These are phyloP conservation scores for Mesocricetus auratus DNA, from an alignment of 2,113 vertebrate genomes.

Conservation along the genomic window DNA sequence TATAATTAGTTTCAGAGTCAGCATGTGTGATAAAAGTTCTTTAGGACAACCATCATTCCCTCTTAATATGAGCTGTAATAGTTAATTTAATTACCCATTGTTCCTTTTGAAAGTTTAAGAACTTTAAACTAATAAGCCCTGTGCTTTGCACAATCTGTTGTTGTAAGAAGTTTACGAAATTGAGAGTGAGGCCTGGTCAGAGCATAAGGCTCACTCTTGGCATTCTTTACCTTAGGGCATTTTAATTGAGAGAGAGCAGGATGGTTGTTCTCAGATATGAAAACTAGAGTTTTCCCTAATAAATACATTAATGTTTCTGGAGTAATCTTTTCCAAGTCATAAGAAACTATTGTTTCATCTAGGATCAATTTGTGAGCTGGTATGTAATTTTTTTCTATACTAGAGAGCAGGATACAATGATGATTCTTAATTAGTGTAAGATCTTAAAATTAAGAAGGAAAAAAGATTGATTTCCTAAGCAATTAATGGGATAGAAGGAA, in stretches of 20 bases:
- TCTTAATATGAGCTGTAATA: not conserved
- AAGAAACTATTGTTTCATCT: not conserved
- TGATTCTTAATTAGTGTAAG: not conserved
- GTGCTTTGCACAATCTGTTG: not conserved
- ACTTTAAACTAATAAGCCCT: not conserved
- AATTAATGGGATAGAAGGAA: constrained; percentile 1
- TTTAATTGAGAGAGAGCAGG: not conserved
- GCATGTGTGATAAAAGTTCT: not conserved
- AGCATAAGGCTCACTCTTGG: not conserved
- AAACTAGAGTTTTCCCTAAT: not conserved
- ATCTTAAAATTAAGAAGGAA: not conserved
- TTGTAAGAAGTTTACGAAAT: not conserved
- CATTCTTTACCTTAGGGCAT: not conserved
- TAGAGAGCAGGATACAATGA: not conserved
- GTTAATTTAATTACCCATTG: not conserved
- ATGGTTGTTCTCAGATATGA: not conserved
- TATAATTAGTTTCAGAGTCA: not conserved
- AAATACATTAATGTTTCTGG: not conserved
- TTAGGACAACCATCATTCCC: not conserved
- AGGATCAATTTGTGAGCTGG: not conserved
- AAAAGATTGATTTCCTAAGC: not conserved
- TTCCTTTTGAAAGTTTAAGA: not conserved
- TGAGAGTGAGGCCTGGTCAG: not conserved
- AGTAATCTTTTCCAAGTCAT: not conserved
- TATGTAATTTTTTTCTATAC: not conserved